Base-by-base conservation (phyloP, 2,888 invertebrate species). In the Adelphocoris suturalis region DNA sequence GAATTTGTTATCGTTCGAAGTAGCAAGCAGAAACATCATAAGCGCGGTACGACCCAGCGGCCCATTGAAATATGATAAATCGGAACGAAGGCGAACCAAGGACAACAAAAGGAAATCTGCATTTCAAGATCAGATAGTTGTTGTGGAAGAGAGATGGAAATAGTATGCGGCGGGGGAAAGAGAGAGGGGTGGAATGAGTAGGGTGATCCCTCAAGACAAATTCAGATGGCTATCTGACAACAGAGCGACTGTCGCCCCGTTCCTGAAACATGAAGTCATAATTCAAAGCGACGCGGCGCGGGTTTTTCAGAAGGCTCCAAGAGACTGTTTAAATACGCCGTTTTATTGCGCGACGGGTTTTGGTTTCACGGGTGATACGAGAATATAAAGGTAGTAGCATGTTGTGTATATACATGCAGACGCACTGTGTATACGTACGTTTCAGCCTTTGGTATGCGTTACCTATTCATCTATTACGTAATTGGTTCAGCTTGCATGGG, bases 71-170 rank as follows among this genome's bases (percentile, higher is more conserved):
- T 68, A 68, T 68, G 68, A 68, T 68, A 27, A 68, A 68, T 68
- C 27, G 68, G 23, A 68, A 68, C 68, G 68, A 68, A 68, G 68
- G 68, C 68, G 68, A 68, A 23, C 68, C 68, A 68, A 68, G 23
- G 68, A 19, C 68, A 23, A 68, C 68, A 68, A 68, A 68, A 68
- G 68, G 68, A 19, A 68, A 68, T 68, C 68, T 68, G 68, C 68
- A 68, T 68, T 68, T 68, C 68, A 68, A 68, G 68, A 68, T 68
- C 68, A 23, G 68, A 68, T 68, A 68, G 68, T 68, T 68, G 68
- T 23, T 23, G 23, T 23, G 27, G 12, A 68, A 23, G 68, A 27
- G 27, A 68, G 68, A 68, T 11, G 27, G 68, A 23, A 7, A 27
- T 68, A 23, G 23, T 37, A 37, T 37, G 37, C 23, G 19, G 68